Conservation (phyloP, 2,888 invertebrate genomes). For the Aphodius granarius region DNA sequence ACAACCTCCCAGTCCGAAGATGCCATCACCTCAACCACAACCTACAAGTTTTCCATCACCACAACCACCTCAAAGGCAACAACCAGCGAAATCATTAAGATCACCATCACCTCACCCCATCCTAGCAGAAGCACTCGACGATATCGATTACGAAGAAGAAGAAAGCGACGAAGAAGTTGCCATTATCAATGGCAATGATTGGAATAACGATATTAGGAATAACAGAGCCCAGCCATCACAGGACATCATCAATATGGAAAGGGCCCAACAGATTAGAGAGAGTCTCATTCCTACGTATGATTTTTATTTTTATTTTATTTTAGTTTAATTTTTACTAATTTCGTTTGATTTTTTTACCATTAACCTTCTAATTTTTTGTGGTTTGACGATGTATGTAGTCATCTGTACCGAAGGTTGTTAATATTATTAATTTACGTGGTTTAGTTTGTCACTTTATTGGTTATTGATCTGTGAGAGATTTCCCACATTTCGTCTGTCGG, state of each 20-base stretch:
- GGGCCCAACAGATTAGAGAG: slow-evolving; percentile 17
- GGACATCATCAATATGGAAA: slow-evolving; percentile 19
- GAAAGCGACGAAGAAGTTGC: slow-evolving; percentile 29
- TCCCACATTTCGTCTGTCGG: too few species aligned
- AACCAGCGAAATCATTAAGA: slow-evolving; percentile 45
- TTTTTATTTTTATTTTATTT: not conserved
- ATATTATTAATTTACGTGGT: too few species aligned
- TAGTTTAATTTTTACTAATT: not conserved
- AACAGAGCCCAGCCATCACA: slow-evolving; percentile 9
- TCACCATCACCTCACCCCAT: slow-evolving; percentile 48
- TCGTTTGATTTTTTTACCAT: not conserved
- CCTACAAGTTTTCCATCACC: slow-evolving; percentile 21
- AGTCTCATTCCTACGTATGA: slow-evolving; percentile 18
- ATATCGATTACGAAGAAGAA: slow-evolving; percentile 33
- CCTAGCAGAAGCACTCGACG: slow-evolving; percentile 40
- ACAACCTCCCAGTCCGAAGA: slow-evolving; percentile 6
- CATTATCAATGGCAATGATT: slow-evolving; percentile 19
- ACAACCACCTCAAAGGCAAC: slow-evolving; percentile 29
- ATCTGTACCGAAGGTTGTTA: too few species aligned
- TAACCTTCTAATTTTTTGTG: too few species aligned
- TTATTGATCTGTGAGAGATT: too few species aligned
- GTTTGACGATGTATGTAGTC: too few species aligned
- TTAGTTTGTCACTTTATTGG: too few species aligned
- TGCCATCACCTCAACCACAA: slow-evolving; percentile 14
- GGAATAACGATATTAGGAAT: slow-evolving; percentile 14